Base-by-base conservation (phyloP, 2,888 invertebrate species). In the Ectemnius continuus region DNA sequence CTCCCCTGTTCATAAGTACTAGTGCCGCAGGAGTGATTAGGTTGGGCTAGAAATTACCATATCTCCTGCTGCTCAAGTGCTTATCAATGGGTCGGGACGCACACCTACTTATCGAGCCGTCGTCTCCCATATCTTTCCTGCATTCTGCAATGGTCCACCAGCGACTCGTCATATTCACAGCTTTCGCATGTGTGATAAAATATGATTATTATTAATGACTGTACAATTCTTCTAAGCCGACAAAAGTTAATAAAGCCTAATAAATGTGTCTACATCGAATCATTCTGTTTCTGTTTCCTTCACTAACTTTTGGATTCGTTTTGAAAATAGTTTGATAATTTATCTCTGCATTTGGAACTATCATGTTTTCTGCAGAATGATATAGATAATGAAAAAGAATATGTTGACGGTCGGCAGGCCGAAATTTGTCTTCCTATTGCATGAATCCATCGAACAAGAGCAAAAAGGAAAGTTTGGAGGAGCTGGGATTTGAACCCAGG, bases 21-120 rank as follows among this genome's bases (percentile, higher is more conserved):
- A 95, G 96, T 96, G 96, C 96, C 96, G 95, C 96, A 96, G 96
- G 96, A 96, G 95, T 94, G 94, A 93, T 93, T 93, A 91, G 89
- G 88, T 91, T 91, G 88, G 88, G 83, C 84, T 86, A 86, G 84
- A 87, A 84, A 86, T 88, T 86, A 85, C 89, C 88, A 89, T 91
- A 92, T 94, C 95, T 95, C 96, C 96, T 96, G 96, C 95, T 95
- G 96, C 95, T 95, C 95, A 94, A 95, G 96, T 96, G 95, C 96
- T 96, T 96, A 96, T 95, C 95, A 96, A 95, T 93, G 93, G 92
- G 92, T 91, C 91, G 89, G 91, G 91, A 89, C 88, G 84, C 86
- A 84, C 88, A 86, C 79, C 90, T 72, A 70, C 71, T 63, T 80
- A 46, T 58, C n/a, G 8, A 57, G 48, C 60, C n/a, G 52, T 16